A percentile compares a stretch with the other conserved stretches of the same genome.
Evolutionary conservation across 2,888 invertebrate species (phyloP).

Genomic region (Epirrita christyi): DNA sequence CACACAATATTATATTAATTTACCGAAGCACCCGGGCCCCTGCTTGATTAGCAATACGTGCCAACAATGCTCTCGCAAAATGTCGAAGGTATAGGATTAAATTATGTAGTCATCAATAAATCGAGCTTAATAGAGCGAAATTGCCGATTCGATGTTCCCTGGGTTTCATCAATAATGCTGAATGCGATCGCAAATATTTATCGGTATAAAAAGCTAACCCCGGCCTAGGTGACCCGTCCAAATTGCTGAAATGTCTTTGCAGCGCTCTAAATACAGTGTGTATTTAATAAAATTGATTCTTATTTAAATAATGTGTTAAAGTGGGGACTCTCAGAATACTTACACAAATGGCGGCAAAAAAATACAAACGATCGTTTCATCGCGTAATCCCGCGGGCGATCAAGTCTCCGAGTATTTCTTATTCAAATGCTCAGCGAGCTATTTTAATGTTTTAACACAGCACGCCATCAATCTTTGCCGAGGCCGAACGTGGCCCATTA

Average conservation of each 20-base stretch:
- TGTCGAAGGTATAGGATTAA: conserved; percentile 33
- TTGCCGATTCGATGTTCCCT: conserved; percentile 29
- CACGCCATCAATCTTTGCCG: conserved; percentile 78
- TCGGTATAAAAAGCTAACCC: conserved; percentile 28
- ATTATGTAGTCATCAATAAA: conserved; percentile 37
- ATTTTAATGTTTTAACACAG: conserved; percentile 76
- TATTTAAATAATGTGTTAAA: conserved; percentile 33
- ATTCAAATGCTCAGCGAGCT: conserved; percentile 77
- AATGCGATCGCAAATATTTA: conserved; percentile 28
- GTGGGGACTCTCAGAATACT: conserved; percentile 20
- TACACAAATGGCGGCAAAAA: conserved; percentile 45
- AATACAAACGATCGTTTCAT: conserved; percentile 64
- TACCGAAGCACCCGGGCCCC: conserved; percentile 26
- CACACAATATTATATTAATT: conserved; percentile 40
- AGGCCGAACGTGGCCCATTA: conserved; percentile 76
- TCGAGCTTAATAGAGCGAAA: conserved; percentile 32
- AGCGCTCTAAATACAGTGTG: conserved; percentile 34
- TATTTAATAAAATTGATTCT: conserved; percentile 33
- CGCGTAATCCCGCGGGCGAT: conserved; percentile 69
- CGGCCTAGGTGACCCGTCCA: conserved; percentile 24
- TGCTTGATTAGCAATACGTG: conserved; percentile 38
- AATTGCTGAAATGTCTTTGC: conserved; percentile 25
- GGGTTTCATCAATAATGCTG: conserved; percentile 28
- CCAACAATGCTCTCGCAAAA: conserved; percentile 29
- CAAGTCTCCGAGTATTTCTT: conserved; percentile 69